phyloP scores from a whole-genome alignment of 1,140 invertebrate species.

The Yoshiicerus persimilis region DNA sequence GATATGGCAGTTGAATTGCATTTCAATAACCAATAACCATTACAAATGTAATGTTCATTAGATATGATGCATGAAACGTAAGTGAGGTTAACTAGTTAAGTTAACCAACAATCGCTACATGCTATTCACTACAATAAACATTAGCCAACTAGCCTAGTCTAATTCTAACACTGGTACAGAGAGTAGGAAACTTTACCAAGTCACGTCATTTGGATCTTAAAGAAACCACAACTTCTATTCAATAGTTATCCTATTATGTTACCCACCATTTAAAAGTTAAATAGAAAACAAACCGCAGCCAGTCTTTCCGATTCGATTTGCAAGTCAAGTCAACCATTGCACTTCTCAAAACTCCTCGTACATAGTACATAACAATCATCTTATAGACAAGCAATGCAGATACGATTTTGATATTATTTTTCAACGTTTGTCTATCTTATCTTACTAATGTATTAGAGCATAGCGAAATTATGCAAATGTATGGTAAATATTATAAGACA shows the following conservation, averaged over 20 bases:
- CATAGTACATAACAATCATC: not conserved
- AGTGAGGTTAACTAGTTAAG: not conserved
- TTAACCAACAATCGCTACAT: not conserved
- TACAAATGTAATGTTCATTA: not conserved
- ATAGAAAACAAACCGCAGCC: not conserved
- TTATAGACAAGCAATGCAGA: not conserved
- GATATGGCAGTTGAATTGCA: not conserved
- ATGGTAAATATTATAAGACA: too few species aligned
- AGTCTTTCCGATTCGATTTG: not conserved
- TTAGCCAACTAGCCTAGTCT: not conserved
- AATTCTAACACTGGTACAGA: not conserved
- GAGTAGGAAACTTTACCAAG: not conserved
- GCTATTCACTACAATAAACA: not conserved
- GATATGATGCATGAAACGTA: not conserved
- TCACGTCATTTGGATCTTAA: not conserved
- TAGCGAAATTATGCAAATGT: too few species aligned
- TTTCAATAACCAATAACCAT: constrained; percentile 7
- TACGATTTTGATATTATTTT: not conserved
- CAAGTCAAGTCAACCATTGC: not conserved
- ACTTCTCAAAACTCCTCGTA: not conserved
- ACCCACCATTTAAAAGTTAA: not conserved
- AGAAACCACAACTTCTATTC: not conserved
- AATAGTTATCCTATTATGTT: too few species aligned
- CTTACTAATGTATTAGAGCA: too few species aligned
- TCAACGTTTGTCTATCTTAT: not conserved